Base-by-base conservation (phyloP, 2,888 invertebrate genomes). In the Hecatera dysodea region DNA sequence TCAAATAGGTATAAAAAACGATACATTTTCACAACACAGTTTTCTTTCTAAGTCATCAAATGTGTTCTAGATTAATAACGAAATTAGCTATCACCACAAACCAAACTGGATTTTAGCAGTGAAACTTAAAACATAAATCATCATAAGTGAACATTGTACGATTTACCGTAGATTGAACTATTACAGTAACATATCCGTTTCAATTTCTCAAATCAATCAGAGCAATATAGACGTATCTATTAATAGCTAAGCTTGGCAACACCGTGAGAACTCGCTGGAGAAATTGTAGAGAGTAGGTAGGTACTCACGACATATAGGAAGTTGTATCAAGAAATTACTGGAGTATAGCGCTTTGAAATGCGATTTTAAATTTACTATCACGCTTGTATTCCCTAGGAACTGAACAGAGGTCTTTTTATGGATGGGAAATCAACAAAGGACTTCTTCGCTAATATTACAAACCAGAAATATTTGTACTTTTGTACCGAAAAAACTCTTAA, bases 211-310 rank as follows among this genome's bases (percentile, higher is more conserved):
- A 24, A 42, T 33, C 44, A 75, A 66, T 75, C 27, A 66, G 44
- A 60, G 50, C 44, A 44, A 64, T 27, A 48, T n/a, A 57, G 72
- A 48, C 29, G 15, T 24, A 72, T n/a, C 17, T 19, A 48, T 19
- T 36, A 11, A 55, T 75, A 67, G 46, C 27, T 42, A 19, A 19
- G 36, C 36, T 15, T 62, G 56, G n/a, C 15, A 17, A 1, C 29
- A 74, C 61, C 57, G 62, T 75, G 81, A 4, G 81, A 77, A 75
- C 59, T 53, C n/a, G 44, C 52, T 17, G 29, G 60, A 56, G 75
- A 80, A 60, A 78, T 72, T 72, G 36, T 61, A 72, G 78, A 78
- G 57, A 71, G 52, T 77, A n/a, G n/a, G n/a, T n/a, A n/a, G n/a
- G n/a, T n/a, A 59, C 50, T 57, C 29, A 12, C 39, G 11, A 61